A percentile compares a stretch with the other conserved stretches of the same genome.
Conservation (phyloP, 2,888 invertebrate genomes). For the Xestia xanthographa region DNA sequence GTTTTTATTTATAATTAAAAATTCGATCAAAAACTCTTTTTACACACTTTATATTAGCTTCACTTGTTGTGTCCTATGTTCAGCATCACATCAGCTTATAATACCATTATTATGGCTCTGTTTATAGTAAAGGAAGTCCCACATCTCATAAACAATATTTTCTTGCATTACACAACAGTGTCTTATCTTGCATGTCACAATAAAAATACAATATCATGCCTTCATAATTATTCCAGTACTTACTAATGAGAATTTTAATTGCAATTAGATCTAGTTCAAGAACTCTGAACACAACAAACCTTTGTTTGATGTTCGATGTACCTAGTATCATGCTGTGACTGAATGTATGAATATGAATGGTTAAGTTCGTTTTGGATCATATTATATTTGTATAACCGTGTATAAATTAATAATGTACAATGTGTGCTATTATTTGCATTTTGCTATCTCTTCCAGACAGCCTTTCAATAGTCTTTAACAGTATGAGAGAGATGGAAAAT, state of each 20-base stretch:
- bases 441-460: background rate
- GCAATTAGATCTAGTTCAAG: slow-evolving; percentile 45
- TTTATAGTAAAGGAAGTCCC: background rate
- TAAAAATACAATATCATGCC: slow-evolving; percentile 26
- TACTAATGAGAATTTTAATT: slow-evolving; percentile 47
- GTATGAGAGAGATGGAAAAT: background rate
- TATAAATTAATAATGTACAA: background rate
- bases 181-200: slow-evolving; percentile 36
- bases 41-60: too few species aligned
- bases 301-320: slow-evolving; percentile 42
- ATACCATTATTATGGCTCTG: background rate
- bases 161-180: background rate
- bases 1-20: background rate
- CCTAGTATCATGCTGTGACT: background rate
- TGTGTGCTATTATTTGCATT: background rate
- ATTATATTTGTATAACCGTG: background rate
- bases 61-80: background rate
- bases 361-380: background rate
- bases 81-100: background rate
- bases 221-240: slow-evolving; percentile 40
- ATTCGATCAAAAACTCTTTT: too few species aligned
- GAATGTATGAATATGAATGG: background rate
- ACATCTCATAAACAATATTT: background rate
- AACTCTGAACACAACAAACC: slow-evolving; percentile 9
- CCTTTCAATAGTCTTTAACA: background rate